Evolutionary conservation across 2,113 vertebrate species (phyloP), one percentile per base, ranked within the genome.

Genomic region (Neopipo cinnamomea): DNA sequence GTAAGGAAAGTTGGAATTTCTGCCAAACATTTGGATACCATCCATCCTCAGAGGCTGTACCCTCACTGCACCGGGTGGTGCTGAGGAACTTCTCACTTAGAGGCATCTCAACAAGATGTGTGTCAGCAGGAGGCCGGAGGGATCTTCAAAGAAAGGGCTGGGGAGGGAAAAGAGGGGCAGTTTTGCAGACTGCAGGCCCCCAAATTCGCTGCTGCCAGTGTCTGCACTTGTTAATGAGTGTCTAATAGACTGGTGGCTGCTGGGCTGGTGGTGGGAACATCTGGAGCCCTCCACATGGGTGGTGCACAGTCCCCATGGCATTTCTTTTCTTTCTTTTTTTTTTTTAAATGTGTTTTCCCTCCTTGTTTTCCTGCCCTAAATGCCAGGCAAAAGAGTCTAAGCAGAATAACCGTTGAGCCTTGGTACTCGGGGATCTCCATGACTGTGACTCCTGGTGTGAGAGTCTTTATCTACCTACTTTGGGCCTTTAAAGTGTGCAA

Each of bases 11-110:
- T 96, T 89, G 37, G 47, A 91, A 95, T 96, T 97, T 63, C 97
- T 96, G 97, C 97, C 98, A 98, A 97, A 96, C 91, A 95, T 98
- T 98, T 98, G 97, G 97, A 97, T 93, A 97, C 97, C 91, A 97
- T 96, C 96, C 92, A 96, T 94, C 93, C 93, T 95, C 84, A 47
- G 86, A 88, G 94, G 94, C 91, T 96, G 71, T 96, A 92, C 96
- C 97, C 90, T 76, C 41, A 5, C 82, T 82, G 90, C 84, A 85
- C 84, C 4, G 61, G 86, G 95, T 90, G 95, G 95, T 93, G 92
- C 91, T 96, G 95, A 96, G 94, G 91, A 96, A 92, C 88, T 84
- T 95, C 93, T 94, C 95, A 91, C 95, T 88, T 33, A 11, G 91
- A 93, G 85, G 70, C 87, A 75, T 95, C 95, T 95, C 81, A 84